Percentiles rank a stretch among this genome's conserved stretches.
phyloP scores from a whole-genome alignment of 2,888 invertebrate species.

The Pollenia griseotomentosa region DNA sequence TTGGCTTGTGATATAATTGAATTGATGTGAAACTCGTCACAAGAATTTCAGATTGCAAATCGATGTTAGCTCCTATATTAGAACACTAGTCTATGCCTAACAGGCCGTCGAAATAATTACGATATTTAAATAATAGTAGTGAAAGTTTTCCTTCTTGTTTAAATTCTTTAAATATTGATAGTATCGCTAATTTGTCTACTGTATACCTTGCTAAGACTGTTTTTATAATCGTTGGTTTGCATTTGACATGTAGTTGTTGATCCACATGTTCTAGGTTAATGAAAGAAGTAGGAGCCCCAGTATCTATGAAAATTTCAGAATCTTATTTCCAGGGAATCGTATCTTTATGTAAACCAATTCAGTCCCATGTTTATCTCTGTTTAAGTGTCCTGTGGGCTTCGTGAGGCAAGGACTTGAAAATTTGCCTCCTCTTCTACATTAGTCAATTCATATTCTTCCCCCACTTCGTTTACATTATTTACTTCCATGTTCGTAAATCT shows the following conservation, averaged over 20 bases:
- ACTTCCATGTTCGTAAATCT: slow-evolving; percentile 14
- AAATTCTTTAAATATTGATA: slow-evolving; percentile 54
- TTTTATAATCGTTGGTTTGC: slow-evolving; percentile 47
- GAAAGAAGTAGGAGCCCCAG: slow-evolving; percentile 64
- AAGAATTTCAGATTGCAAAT: slow-evolving; percentile 1
- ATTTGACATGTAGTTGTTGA: slow-evolving; percentile 30
- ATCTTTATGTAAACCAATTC: slow-evolving; percentile 22
- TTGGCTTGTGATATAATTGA: slow-evolving; percentile 31
- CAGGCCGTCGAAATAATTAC: slow-evolving; percentile 66
- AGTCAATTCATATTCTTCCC: not conserved
- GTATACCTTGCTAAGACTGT: slow-evolving; percentile 46
- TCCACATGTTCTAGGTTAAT: slow-evolving; percentile 61
- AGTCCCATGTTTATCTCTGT: slow-evolving; percentile 59
- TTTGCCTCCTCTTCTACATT: slow-evolving; percentile 50
- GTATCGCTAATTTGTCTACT: slow-evolving; percentile 42
- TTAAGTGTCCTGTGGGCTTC: slow-evolving; percentile 68
- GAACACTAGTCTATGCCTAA: slow-evolving; percentile 32
- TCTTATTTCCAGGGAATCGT: slow-evolving; percentile 1
- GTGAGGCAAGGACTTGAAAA: slow-evolving; percentile 70
- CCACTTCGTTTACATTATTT: not conserved
- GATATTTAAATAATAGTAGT: slow-evolving; percentile 67
- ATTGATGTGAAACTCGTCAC: not conserved
- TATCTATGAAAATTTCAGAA: slow-evolving; percentile 52
- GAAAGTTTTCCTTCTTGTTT: slow-evolving; percentile 45
- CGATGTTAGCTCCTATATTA: slow-evolving; percentile 31